These are phyloP conservation scores for Riptortus pedestris DNA, from an alignment of 1,140 invertebrate species.

Conservation along the genomic window DNA sequence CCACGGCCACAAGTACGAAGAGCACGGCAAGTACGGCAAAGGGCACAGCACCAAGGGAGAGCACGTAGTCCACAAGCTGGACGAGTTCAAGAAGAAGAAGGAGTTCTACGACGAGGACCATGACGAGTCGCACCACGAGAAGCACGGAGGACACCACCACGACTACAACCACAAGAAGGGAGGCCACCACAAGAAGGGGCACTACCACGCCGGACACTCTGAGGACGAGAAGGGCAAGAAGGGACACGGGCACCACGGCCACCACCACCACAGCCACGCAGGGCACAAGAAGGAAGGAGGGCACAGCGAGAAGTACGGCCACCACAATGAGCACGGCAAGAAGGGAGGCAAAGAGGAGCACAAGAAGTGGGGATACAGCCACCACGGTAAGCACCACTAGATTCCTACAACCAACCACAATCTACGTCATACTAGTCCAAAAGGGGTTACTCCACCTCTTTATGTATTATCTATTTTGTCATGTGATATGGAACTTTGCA, in stretches of 20 bases:
- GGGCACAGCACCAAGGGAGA: constrained; percentile 52
- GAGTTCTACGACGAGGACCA: constrained; percentile 56
- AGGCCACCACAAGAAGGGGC: constrained; percentile 61
- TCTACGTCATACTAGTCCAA: neutral
- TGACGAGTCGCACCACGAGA: constrained; percentile 49
- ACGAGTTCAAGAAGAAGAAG: constrained; percentile 61
- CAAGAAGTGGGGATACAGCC: constrained; percentile 50
- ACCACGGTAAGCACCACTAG: neutral
- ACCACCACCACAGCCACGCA: constrained; percentile 48
- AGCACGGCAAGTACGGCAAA: constrained; percentile 51
- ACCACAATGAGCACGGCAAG: constrained; percentile 52
- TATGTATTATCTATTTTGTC: neutral
- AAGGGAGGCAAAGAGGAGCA: constrained; percentile 54
- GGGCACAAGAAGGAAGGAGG: constrained; percentile 57
- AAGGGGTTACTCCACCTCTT: neutral
- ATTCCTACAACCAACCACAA: constrained; percentile 2
- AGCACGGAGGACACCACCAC: constrained; percentile 48
- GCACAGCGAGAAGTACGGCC: constrained; percentile 53
- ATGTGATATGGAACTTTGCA: neutral
- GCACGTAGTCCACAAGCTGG: constrained; percentile 56
- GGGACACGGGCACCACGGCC: constrained; percentile 48
- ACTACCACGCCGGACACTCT: constrained; percentile 54
- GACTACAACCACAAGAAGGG: constrained; percentile 54
- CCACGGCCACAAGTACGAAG: constrained; percentile 54
- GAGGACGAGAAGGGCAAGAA: constrained; percentile 50